phyloP scores from a whole-genome alignment of 2,797 vertebrate species.

The Spatula clypeata region DNA sequence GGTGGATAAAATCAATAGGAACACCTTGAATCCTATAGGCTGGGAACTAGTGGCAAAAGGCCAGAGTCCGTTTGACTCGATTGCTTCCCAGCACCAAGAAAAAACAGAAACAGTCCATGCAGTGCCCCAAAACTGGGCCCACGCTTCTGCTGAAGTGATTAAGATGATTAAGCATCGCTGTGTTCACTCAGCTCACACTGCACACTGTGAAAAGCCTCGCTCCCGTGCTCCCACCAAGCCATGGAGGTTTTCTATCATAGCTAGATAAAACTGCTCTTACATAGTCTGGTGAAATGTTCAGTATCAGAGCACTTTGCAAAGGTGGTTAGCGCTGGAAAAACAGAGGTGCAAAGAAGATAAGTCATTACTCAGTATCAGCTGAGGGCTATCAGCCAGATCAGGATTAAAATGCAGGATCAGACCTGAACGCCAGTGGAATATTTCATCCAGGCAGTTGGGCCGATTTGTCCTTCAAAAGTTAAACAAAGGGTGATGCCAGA shows the following conservation, averaged over 20 bases:
- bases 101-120: neutral
- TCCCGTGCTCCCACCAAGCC: neutral
- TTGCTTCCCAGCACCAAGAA: neutral
- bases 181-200: neutral
- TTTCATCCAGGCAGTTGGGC: neutral
- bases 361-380: neutral
- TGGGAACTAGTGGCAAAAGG: neutral
- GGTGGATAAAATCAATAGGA: neutral
- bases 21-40: neutral
- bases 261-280: neutral
- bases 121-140: too few relatives aligned
- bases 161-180: accelerated
- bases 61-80: neutral
- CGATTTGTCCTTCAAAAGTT: neutral
- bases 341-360: neutral
- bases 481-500: neutral
- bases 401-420: constrained; percentile 31
- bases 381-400: constrained; percentile 10
- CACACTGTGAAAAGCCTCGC: accelerated
- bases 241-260: neutral
- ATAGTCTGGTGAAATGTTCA: neutral
- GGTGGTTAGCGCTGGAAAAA: neutral
- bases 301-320: neutral
- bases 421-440: neutral
- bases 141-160: neutral